phyloP scores from a whole-genome alignment of 2,888 invertebrate species.

The Drosophila monieri region DNA sequence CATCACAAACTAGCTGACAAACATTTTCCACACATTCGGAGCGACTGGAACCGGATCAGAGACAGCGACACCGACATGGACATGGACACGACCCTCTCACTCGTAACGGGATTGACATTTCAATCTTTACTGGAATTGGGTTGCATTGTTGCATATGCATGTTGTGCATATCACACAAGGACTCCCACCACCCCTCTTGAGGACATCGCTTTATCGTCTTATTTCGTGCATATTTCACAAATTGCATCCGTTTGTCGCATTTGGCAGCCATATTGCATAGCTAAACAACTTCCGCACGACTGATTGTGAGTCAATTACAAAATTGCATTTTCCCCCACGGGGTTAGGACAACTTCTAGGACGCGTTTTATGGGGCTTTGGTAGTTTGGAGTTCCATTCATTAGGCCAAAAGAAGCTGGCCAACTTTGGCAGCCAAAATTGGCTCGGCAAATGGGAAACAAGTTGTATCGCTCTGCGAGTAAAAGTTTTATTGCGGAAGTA shows the following conservation, averaged over 20 bases:
- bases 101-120: slow-evolving; percentile 49
- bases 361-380: neutral
- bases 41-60: slow-evolving; percentile 14
- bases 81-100: slow-evolving; percentile 11
- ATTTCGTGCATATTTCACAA: slow-evolving; percentile 54
- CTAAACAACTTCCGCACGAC: slow-evolving; percentile 54
- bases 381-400: slow-evolving; percentile 29
- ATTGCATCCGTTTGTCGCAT: slow-evolving; percentile 56
- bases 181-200: neutral
- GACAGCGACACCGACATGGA: slow-evolving; percentile 9
- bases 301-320: slow-evolving; percentile 54
- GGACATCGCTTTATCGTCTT: slow-evolving; percentile 30
- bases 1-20: slow-evolving; percentile 45
- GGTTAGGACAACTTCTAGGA: neutral
- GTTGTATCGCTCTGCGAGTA: slow-evolving; percentile 1
- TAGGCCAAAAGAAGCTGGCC: slow-evolving; percentile 28
- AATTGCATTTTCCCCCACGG: slow-evolving; percentile 40
- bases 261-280: slow-evolving; percentile 53
- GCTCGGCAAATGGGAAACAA: slow-evolving; percentile 17
- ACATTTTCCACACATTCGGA: slow-evolving; percentile 37
- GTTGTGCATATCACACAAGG: slow-evolving; percentile 4
- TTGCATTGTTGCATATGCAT: slow-evolving; percentile 7
- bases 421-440: slow-evolving; percentile 26
- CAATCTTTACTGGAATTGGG: slow-evolving; percentile 38
- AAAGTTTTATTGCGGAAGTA: slow-evolving; percentile 7